Conservation (phyloP, 2,797 vertebrate species). For the Phataginus tricuspis region DNA sequence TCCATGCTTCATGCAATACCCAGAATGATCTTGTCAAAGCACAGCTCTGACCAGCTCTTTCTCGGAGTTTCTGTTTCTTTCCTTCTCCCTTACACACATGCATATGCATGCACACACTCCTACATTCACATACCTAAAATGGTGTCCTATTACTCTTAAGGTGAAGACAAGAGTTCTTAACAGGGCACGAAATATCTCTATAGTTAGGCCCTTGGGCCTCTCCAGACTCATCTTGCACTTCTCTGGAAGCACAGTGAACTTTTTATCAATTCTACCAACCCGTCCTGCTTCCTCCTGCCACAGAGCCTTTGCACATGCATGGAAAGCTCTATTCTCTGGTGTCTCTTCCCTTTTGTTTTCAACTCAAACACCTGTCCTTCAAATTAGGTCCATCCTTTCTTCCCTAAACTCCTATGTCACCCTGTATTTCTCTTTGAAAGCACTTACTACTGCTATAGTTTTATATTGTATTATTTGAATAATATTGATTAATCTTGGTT, state of each 20-base stretch:
- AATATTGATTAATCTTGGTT: background rate
- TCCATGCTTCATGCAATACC: background rate
- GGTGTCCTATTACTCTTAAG: background rate
- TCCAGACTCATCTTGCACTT: background rate
- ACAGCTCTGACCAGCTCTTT: background rate
- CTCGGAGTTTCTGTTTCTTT: background rate
- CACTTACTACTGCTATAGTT: background rate
- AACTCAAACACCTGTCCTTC: background rate
- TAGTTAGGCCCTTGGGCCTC: background rate
- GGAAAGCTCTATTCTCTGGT: background rate
- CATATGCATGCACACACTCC: background rate
- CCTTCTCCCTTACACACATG: background rate
- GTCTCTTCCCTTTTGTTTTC: background rate
- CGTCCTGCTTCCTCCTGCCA: background rate
- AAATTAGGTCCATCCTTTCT: background rate
- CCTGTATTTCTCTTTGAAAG: background rate
- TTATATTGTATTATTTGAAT: background rate
- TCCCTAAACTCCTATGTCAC: background rate
- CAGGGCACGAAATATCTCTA: background rate
- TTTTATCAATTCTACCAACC: background rate
- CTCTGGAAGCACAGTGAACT: background rate
- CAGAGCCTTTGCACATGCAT: background rate
- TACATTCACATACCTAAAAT: background rate
- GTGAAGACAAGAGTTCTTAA: background rate
- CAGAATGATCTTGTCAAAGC: background rate